Percentiles rank a stretch among this genome's conserved stretches.
Conservation (phyloP, 2,797 vertebrate species). For the Lacerta agilis region DNA sequence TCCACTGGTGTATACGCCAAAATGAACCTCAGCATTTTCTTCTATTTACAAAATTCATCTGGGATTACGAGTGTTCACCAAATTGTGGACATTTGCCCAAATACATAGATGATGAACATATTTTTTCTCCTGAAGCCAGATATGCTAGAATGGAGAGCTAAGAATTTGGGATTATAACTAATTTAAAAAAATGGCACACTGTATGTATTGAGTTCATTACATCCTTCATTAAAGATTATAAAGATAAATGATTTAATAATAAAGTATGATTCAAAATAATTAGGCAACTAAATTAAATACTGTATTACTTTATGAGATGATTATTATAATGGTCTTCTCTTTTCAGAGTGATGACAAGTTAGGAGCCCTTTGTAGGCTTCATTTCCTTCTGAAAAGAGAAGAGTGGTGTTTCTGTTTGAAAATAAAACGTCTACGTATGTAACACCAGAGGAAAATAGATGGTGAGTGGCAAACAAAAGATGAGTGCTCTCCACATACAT, state of each 20-base stretch:
- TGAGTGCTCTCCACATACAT: background rate
- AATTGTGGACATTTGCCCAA: background rate
- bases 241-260: slow-evolving; percentile 63
- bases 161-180: slow-evolving; percentile 6
- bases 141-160: slow-evolving; percentile 18
- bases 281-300: slow-evolving; percentile 51
- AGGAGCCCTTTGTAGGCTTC: slow-evolving; percentile 8
- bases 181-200: slow-evolving; percentile 19
- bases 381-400: slow-evolving; percentile 10
- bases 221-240: slow-evolving; percentile 69
- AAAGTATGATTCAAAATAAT: slow-evolving; percentile 66
- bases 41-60: background rate
- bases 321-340: slow-evolving; percentile 33
- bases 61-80: background rate
- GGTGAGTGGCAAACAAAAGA: background rate
- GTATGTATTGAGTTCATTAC: slow-evolving; percentile 56
- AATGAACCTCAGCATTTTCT: background rate
- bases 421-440: background rate
- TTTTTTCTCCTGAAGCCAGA: background rate
- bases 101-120: background rate
- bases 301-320: slow-evolving; percentile 51
- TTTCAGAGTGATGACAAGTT: slow-evolving; percentile 26
- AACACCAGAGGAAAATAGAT: background rate
- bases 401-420: background rate
- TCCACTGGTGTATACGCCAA: background rate